Conservation (phyloP, 2,888 invertebrate species). For the Tenthredo scrophulariae region DNA sequence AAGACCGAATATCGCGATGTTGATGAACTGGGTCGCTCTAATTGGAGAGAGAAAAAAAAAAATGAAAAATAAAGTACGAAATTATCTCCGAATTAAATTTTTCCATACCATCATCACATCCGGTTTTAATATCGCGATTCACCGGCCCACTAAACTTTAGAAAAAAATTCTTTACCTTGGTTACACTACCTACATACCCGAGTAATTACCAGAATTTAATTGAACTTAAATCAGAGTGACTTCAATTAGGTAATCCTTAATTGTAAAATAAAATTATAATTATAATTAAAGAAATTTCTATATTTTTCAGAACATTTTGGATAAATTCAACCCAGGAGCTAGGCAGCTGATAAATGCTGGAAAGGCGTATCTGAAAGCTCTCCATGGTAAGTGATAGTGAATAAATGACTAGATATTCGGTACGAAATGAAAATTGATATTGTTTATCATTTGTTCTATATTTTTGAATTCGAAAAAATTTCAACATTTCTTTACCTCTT, state of each 20-base stretch:
- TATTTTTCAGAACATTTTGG: conserved; percentile 93
- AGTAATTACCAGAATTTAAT: no score
- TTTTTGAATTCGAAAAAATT: background rate
- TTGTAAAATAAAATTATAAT: background rate
- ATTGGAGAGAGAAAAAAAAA: background rate
- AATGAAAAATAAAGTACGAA: no score
- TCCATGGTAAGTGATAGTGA: conserved; percentile 91
- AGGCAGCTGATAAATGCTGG: conserved; percentile 96
- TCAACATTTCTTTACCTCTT: background rate
- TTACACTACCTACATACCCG: no score
- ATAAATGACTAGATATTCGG: background rate
- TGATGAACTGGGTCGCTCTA: background rate
- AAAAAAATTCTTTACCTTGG: background rate
- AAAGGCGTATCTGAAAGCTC: conserved; percentile 95
- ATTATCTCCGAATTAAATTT: no score
- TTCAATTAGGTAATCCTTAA: no score
- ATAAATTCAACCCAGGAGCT: conserved; percentile 97
- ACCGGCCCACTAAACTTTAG: no score
- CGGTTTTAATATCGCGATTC: no score
- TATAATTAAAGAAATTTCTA: no score
- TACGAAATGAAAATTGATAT: no score
- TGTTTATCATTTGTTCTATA: no score
- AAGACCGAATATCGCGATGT: background rate
- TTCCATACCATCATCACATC: no score
- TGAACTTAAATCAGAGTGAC: no score